Base-by-base conservation (phyloP, 2,888 invertebrate species). In the Cactoblastis cactorum region DNA sequence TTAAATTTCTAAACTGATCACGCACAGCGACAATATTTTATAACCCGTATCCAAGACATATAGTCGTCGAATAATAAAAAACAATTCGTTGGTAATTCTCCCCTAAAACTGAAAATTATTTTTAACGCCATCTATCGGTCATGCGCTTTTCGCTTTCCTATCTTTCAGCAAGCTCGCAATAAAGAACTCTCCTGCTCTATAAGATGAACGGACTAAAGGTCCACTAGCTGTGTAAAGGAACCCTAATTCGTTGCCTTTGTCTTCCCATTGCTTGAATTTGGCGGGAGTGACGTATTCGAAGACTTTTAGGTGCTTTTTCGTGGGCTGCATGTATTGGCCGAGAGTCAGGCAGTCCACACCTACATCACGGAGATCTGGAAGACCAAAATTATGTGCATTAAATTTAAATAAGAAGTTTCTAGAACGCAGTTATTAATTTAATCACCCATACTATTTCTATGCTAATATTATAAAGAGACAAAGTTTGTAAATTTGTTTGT, bases 301-400 rank as follows among this genome's bases (percentile, higher is more conserved):
- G 0, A 98, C 95, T 88, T 96, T 97, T 19, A 99, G 90, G 80
- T 99, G 99, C 6, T 95, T 92, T 72, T 97, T 98, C 0, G 99
- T 99, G 0, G 99, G 99, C 79, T 99, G 99, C 98, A 99, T 99
- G 83, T 99, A 99, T 74, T 99, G 99, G 0, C 99, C 99, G 3
- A 99, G 89, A 0, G 99, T 99, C 0, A 99, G 81, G 75, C 98
- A 98, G 81, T 99, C 99, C 0, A 99, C 99, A 32, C 94, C 95
- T 0, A 91, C 93, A 19, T 86, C 82, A 51, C 95, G 92, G 43
- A 98, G 89, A 88, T 98, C 98, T 94, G 79, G 1, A 69, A 65
- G 4, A n/a, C n/a, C n/a, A 12, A 34, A 18, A 45, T 12, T 14
- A 32, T 33, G n/a, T 9, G 9, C 12, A n/a, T 11, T 2, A 3